phyloP scores from a whole-genome alignment of 2,113 vertebrate genomes.

The Perca fluviatilis region DNA sequence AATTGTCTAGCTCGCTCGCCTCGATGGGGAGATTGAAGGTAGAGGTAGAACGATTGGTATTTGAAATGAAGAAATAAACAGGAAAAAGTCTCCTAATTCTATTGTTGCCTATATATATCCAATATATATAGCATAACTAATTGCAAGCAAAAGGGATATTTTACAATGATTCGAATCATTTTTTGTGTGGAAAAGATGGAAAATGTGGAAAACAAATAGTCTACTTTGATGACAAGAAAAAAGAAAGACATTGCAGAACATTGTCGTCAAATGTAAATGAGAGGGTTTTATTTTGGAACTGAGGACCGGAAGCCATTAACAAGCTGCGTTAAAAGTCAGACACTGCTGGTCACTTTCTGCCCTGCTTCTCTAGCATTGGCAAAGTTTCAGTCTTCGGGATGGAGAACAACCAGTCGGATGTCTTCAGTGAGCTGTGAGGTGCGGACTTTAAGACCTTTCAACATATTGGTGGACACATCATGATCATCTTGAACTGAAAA shows the following conservation, averaged over 20 bases:
- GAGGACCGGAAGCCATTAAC: constrained; percentile 40
- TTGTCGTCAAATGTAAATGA: neutral
- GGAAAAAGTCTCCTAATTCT: too few relatives aligned
- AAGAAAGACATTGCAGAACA: neutral
- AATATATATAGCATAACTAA: accelerated
- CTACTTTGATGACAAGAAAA: too few relatives aligned
- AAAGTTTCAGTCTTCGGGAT: constrained; percentile 57
- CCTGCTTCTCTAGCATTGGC: constrained; percentile 15
- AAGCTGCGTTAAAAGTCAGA: too few relatives aligned
- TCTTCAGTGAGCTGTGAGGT: neutral
- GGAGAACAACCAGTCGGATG: constrained; percentile 6
- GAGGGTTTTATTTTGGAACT: constrained; percentile 54
- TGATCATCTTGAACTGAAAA: neutral
- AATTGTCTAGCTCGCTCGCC: too few relatives aligned
- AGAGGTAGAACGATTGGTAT: too few relatives aligned
- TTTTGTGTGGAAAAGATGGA: too few relatives aligned
- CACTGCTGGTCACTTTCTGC: neutral
- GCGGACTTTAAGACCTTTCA: neutral
- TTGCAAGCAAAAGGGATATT: neutral
- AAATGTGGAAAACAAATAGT: too few relatives aligned
- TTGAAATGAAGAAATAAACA: too few relatives aligned
- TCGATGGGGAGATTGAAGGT: too few relatives aligned
- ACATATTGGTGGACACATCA: neutral
- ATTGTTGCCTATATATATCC: too few relatives aligned
- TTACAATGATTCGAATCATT: neutral